Evolutionary conservation across 1,140 invertebrate species (phyloP).

Genomic region (Archivesica marissinica): DNA sequence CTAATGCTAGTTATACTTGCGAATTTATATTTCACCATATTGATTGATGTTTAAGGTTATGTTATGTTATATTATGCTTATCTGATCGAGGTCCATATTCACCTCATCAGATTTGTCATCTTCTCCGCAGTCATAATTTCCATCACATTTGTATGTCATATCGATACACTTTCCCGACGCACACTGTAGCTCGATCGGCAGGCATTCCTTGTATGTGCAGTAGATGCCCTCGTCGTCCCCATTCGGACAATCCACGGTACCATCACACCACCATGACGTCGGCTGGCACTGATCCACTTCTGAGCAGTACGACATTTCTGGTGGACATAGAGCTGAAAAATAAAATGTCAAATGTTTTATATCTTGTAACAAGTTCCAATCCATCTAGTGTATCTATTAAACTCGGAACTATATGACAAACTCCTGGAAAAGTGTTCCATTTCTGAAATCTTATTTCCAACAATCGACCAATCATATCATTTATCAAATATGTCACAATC

Average conservation of each 20-base stretch:
- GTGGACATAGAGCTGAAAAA: conserved; percentile 36
- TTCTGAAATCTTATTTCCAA: no score
- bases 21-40: no score
- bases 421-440: no score
- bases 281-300: background rate
- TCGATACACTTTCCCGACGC: conserved; percentile 36
- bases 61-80: no score
- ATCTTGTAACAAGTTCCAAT: no score
- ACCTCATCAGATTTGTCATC: conserved; percentile 47
- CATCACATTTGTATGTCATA: background rate
- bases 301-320: conserved; percentile 22
- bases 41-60: no score
- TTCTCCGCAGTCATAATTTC: conserved; percentile 3
- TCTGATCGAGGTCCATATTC: no score
- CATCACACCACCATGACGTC: conserved; percentile 43
- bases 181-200: background rate
- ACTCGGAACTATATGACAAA: no score
- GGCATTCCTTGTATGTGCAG: conserved; percentile 41
- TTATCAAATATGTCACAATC: no score
- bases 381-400: no score
- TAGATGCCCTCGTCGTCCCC: conserved; percentile 36
- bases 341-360: background rate
- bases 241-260: conserved; percentile 24
- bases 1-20: no score
- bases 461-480: no score